These are phyloP conservation scores for Ceramica pisi DNA, from an alignment of 2,888 invertebrate species.

Conservation along the genomic window DNA sequence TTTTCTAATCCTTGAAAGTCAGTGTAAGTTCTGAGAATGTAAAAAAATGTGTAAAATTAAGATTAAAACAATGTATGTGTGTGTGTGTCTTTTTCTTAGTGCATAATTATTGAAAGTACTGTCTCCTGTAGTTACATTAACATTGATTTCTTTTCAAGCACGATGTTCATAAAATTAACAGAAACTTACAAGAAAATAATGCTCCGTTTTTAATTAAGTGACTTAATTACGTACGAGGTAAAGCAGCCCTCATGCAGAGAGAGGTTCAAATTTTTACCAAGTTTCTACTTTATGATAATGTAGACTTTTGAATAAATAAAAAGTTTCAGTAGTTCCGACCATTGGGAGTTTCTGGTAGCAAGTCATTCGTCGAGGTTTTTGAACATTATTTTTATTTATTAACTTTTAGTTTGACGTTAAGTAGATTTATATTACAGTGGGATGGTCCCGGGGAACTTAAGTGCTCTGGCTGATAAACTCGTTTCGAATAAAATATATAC, in stretches of 20 bases:
- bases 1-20: not conserved
- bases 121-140: not conserved
- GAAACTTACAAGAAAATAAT: slow-evolving; percentile 55
- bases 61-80: too few species aligned
- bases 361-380: slow-evolving; percentile 39
- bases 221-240: slow-evolving; percentile 62
- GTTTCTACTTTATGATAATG: slow-evolving; percentile 64
- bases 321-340: slow-evolving; percentile 52
- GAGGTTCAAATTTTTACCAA: slow-evolving; percentile 53
- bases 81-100: too few species aligned
- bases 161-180: slow-evolving; percentile 21
- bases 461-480: not conserved
- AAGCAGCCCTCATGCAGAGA: slow-evolving; percentile 33
- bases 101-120: too few species aligned
- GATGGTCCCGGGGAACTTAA: slow-evolving; percentile 1
- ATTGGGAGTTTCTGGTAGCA: slow-evolving; percentile 31
- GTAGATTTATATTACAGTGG: slow-evolving; percentile 30
- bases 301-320: slow-evolving; percentile 63
- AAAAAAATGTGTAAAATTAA: not conserved
- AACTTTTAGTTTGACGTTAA: slow-evolving; percentile 48
- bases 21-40: not conserved
- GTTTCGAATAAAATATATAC: slow-evolving; percentile 16
- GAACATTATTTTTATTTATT: slow-evolving; percentile 53
- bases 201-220: slow-evolving; percentile 67
- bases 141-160: not conserved